These are phyloP conservation scores for Drosophila nigrodunni DNA, from an alignment of 1,140 invertebrate species.

Conservation along the genomic window DNA sequence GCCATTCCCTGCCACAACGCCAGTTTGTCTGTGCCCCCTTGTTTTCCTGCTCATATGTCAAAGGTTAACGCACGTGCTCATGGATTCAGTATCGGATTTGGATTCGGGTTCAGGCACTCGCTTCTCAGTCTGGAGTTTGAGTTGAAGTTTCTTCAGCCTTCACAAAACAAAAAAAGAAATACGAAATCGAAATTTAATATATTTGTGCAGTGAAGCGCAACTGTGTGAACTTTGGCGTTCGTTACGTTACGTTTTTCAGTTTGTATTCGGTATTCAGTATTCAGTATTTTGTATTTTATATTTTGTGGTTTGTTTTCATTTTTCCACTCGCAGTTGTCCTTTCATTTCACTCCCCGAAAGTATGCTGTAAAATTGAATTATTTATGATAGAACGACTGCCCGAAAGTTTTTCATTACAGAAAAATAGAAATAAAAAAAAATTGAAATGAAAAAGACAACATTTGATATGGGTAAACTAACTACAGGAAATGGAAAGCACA, in stretches of 20 bases:
- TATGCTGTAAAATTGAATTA: constrained; percentile 80
- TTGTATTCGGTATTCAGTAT: constrained; percentile 22
- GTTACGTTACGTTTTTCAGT: constrained; percentile 14
- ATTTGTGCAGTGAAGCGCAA: constrained; percentile 65
- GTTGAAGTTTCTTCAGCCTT: constrained; percentile 5
- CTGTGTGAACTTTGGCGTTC: constrained; percentile 58
- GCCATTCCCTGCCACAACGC: constrained; percentile 13
- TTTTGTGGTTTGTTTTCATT: constrained; percentile 42
- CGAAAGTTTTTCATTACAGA: constrained; percentile 43
- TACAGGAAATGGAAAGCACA: constrained; percentile 36
- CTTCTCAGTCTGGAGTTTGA: constrained; percentile 7
- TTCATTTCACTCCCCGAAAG: constrained; percentile 40
- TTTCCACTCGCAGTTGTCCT: constrained; percentile 22
- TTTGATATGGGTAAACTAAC: constrained; percentile 45
- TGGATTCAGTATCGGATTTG: constrained; percentile 53
- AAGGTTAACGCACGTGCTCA: constrained; percentile 81
- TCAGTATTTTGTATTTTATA: constrained; percentile 2
- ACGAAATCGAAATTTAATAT: constrained; percentile 79
- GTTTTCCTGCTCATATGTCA: constrained; percentile 67
- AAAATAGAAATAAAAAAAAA: constrained; percentile 13
- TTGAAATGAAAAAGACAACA: constrained; percentile 17
- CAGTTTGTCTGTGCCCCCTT: neutral
- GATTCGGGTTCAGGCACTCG: constrained; percentile 33
- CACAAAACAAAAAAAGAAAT: neutral
- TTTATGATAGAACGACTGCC: constrained; percentile 59